Evolutionary conservation across 1,140 invertebrate species (phyloP), one percentile per base, ranked within the genome.

Genomic region (Sweltsa coloradensis): DNA sequence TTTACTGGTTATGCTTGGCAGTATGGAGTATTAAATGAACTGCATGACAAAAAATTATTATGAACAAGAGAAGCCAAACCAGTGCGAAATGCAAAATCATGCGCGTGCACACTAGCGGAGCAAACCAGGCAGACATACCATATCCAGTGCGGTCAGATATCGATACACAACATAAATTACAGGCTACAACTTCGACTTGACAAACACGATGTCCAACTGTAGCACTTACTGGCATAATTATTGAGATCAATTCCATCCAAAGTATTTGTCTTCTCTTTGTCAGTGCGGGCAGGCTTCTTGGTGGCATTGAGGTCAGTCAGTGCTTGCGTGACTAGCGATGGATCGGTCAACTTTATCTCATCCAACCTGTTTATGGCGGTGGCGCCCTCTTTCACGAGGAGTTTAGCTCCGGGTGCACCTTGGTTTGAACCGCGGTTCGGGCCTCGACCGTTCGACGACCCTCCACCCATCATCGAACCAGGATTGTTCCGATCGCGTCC

Each of bases 331-430:
- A 76, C 69, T 11, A 71, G 59, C 55, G 65, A 71, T 21, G 70
- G 69, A 63, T 78, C 74, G 51, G 63, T 68, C 2, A 72, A 55
- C 23, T 76, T 74, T 6, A 76, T 70, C 46, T 76, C 71, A 52
- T 78, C 74, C 9, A 77, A 67, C 46, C 73, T 64, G 57, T 71
- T 76, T 1, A 77, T 69, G 34, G 69, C 66, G 13, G 58, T 63
- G 31, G 71, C 68, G 49, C 66, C 70, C 44, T 50, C 53, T 31
- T 54, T 56, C 3, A 7, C 40, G 1, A 53, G 42, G 16, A 49
- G 51, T 29, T 65, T 63, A 34, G 27, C 26, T 18, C 41, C 47
- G 26, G 51, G 41, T n/a, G n/a, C n/a, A 29, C 41, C 51, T 44
- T 57, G 57, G n/a, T 36, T 51, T 14, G 55, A 57, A 29, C 48